Base-by-base conservation (phyloP, 2,113 vertebrate genomes). In the Micronycteris hirsuta region DNA sequence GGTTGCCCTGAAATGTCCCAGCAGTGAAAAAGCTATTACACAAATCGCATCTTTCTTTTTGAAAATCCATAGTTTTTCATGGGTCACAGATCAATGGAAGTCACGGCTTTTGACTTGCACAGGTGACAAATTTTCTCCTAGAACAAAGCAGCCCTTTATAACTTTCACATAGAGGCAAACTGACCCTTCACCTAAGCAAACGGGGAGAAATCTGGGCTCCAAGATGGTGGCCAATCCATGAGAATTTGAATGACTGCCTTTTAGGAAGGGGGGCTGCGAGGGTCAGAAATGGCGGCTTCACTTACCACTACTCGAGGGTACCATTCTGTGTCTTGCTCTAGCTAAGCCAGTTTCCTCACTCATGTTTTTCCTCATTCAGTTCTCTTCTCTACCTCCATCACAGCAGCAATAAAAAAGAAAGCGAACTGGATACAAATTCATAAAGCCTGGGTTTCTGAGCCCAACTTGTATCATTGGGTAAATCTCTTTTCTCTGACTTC, bases 31-130 rank as follows among this genome's bases (percentile, higher is more conserved):
- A 81, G 68, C 84, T 28, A 36, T 84, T 88, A 73, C 28, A 87
- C 82, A 77, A 76, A 90, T 20, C 56, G 71, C 77, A 65, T 73
- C 85, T 95, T 87, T 97, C 95, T 77, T 85, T 96, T 78, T 71
- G 92, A 90, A 97, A 90, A 87, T 15, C 65, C 13, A 1, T 49
- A 47, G 33, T 38, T 92, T 96, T 67, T 22, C 65, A 63, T 67
- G 67, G 88, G 77, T 97, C 93, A 85, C 61, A 77, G 76, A 82
- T 52, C 92, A 93, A 65, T 16, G 31, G 54, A 91, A 85, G 58
- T 92, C 65, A 49, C 11, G 87, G 49, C 65, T 92, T 95, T 91
- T 94, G 89, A 96, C 76, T 91, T 91, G 63, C 2, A 68, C 54
- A 54, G 81, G 92, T 92, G 81, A 92, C n/a, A 94, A 36, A 68